These are phyloP conservation scores for Piscicola geometra DNA, from an alignment of 2,888 invertebrate species.

Conservation along the genomic window DNA sequence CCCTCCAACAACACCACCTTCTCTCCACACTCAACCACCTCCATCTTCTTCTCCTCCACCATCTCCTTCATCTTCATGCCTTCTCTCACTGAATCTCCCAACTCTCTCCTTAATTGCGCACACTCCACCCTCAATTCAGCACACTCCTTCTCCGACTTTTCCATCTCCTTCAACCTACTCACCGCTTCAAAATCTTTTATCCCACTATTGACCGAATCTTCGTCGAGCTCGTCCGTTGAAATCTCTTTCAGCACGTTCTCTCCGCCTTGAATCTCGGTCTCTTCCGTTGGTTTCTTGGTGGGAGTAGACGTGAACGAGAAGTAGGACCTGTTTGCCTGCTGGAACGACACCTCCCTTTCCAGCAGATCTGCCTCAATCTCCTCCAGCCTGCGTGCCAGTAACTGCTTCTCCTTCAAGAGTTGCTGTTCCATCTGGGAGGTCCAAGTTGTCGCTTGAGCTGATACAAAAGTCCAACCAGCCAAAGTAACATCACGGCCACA, in stretches of 20 bases:
- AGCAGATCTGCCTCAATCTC: slow-evolving; percentile 58
- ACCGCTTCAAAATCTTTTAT: too few relatives aligned
- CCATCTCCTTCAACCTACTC: too few relatives aligned
- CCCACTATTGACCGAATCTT: too few relatives aligned
- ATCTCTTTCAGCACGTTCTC: too few relatives aligned
- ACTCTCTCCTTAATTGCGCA: background rate
- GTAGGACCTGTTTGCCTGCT: slow-evolving; percentile 54
- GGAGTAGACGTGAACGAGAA: slow-evolving; percentile 39
- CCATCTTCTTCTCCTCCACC: background rate
- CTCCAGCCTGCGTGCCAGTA: slow-evolving; percentile 57
- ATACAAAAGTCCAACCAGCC: background rate
- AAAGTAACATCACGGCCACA: background rate
- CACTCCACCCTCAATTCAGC: background rate
- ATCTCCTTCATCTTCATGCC: background rate
- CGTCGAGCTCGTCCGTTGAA: too few relatives aligned
- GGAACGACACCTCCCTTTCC: slow-evolving; percentile 57
- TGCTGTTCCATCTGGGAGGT: slow-evolving; percentile 55
- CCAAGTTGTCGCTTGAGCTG: background rate
- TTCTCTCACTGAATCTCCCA: background rate
- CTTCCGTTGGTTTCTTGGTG: background rate
- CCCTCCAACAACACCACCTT: slow-evolving; percentile 6
- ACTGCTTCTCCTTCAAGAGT: slow-evolving; percentile 56
- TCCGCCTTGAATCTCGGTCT: too few relatives aligned
- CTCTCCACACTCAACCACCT: background rate
- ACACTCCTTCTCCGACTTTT: background rate